Conservation (phyloP, 1,140 invertebrate genomes). For the Brachionus plicatilis region DNA sequence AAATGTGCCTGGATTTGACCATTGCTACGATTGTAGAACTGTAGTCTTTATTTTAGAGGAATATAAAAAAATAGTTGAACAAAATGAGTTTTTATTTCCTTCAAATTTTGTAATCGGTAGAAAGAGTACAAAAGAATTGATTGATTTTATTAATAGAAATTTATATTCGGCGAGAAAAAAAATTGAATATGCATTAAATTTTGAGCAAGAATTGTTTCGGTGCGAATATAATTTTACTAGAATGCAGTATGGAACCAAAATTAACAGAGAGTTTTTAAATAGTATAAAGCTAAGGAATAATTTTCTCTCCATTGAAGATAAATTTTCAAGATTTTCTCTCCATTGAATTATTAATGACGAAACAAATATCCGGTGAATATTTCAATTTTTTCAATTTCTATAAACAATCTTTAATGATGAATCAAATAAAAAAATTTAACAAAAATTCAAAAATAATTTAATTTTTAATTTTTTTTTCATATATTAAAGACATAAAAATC, state of each 20-base stretch:
- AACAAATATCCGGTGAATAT: too few relatives aligned
- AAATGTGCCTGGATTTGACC: background rate
- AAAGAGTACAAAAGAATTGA: background rate
- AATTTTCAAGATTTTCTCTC: background rate
- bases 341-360: too few relatives aligned
- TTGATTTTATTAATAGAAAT: background rate
- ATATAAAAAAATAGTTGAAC: background rate
- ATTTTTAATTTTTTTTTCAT: too few relatives aligned
- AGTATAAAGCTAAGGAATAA: background rate
- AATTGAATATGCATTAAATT: background rate
- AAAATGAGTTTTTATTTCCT: background rate
- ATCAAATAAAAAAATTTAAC: too few relatives aligned
- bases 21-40: conserved; percentile 17
- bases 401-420: too few relatives aligned
- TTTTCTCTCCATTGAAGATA: background rate
- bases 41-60: background rate
- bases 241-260: background rate
- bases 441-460: too few relatives aligned
- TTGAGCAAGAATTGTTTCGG: background rate
- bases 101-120: background rate
- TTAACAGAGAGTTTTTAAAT: background rate
- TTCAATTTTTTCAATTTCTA: too few relatives aligned
- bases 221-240: background rate
- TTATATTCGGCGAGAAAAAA: background rate
- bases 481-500: too few relatives aligned